Conservation (phyloP, 1,140 invertebrate species). For the Hypsibius dujardini region DNA sequence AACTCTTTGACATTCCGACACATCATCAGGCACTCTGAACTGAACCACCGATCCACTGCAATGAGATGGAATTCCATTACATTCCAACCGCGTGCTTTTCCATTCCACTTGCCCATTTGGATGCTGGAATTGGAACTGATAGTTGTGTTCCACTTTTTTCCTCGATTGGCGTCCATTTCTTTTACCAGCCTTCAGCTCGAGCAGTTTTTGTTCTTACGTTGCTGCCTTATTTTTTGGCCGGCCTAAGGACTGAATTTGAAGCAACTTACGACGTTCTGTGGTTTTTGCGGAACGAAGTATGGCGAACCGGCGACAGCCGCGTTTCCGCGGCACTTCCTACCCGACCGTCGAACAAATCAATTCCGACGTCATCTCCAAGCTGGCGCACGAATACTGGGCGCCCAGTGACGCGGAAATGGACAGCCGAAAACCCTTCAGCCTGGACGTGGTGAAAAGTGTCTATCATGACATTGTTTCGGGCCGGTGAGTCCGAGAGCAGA, state of each 20-base stretch:
- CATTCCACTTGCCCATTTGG: background rate
- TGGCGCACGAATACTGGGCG: constrained; percentile 28
- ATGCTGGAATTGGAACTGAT: background rate
- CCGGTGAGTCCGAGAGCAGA: background rate
- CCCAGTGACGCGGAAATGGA: background rate
- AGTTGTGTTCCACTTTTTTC: constrained; percentile 6
- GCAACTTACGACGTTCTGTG: background rate
- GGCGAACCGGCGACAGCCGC: background rate
- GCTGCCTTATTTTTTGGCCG: too few relatives aligned
- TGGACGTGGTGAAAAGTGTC: constrained; percentile 4
- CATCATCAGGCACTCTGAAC: too few relatives aligned
- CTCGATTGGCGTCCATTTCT: background rate
- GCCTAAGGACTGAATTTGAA: too few relatives aligned
- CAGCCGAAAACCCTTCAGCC: constrained; percentile 17
- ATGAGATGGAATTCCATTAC: too few relatives aligned
- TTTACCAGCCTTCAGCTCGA: background rate
- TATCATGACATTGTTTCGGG: background rate
- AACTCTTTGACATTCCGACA: too few relatives aligned
- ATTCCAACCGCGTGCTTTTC: too few relatives aligned
- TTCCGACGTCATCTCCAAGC: constrained; percentile 56
- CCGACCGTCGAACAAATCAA: constrained; percentile 63
- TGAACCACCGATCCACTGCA: too few relatives aligned
- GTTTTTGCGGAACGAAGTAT: background rate
- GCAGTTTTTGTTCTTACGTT: too few relatives aligned
- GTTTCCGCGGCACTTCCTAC: background rate